phyloP scores from a whole-genome alignment of 2,797 vertebrate genomes.

The Hydrophis major region DNA sequence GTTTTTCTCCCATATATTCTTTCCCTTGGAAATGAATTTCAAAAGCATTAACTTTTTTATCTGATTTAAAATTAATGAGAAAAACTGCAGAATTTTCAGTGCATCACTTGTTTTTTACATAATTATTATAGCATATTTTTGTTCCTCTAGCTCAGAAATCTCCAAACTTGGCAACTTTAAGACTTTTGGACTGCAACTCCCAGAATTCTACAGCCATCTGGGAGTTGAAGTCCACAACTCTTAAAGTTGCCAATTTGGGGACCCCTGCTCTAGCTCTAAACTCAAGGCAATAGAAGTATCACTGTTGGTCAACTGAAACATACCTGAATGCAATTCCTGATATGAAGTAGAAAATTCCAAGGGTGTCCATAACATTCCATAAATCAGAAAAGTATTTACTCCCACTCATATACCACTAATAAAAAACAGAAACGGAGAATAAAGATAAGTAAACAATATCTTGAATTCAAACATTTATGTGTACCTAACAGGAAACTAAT shows the following conservation, averaged over 20 bases:
- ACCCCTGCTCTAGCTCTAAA: neutral
- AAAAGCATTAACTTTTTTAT: neutral
- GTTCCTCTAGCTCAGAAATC: neutral
- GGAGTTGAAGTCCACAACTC: no score
- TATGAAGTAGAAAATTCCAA: slow-evolving; percentile 78
- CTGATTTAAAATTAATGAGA: neutral
- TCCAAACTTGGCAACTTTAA: no score
- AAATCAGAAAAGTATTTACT: slow-evolving; percentile 75
- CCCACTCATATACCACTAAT: slow-evolving; percentile 77
- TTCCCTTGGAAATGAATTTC: neutral
- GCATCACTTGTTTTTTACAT: neutral
- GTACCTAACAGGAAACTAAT: neutral
- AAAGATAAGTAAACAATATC: neutral
- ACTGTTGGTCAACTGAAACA: slow-evolving; percentile 11
- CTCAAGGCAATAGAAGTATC: neutral
- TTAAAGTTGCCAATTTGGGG: no score
- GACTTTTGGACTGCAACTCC: no score
- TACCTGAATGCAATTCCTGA: slow-evolving; percentile 76
- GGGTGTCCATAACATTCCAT: slow-evolving; percentile 78
- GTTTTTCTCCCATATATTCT: neutral
- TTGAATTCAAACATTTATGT: neutral
- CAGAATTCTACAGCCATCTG: no score
- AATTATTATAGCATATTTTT: neutral
- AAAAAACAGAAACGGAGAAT: slow-evolving; percentile 17
- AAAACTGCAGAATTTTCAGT: neutral